Conservation (phyloP, 2,113 vertebrate species). For the Corydoras sp. region DNA sequence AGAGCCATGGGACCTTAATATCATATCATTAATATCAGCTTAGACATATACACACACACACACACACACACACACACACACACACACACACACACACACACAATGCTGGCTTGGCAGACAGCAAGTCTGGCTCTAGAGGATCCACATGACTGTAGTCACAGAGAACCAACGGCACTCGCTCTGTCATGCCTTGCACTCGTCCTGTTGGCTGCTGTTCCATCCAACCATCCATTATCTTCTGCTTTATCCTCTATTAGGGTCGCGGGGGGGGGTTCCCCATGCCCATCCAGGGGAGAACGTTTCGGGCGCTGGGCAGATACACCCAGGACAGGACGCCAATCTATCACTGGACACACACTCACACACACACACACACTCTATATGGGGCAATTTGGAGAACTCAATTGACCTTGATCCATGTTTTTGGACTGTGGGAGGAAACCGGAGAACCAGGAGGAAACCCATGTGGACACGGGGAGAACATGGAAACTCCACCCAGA, state of each 20-base stretch:
- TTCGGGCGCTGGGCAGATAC: too few relatives aligned
- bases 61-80: constrained; percentile 22
- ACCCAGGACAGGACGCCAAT: too few relatives aligned
- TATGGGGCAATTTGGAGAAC: too few relatives aligned
- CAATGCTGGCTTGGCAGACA: constrained; percentile 23
- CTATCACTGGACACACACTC: neutral
- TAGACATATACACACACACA: constrained; percentile 25
- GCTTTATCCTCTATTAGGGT: too few relatives aligned
- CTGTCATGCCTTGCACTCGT: constrained; percentile 14
- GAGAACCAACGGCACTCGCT: neutral
- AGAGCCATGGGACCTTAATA: constrained; percentile 46
- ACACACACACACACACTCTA: neutral
- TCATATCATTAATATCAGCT: constrained; percentile 60
- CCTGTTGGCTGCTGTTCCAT: constrained; percentile 18
- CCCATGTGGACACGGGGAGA: too few relatives aligned
- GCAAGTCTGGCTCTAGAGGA: constrained; percentile 21
- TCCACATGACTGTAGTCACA: constrained; percentile 17
- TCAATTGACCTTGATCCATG: too few relatives aligned
- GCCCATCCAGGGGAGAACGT: too few relatives aligned
- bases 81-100: constrained; percentile 14
- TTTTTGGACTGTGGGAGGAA: too few relatives aligned
- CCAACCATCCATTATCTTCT: too few relatives aligned
- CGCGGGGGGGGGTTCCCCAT: too few relatives aligned
- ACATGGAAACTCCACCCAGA: too few relatives aligned
- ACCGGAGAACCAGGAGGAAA: too few relatives aligned